Evolutionary conservation across 1,140 invertebrate species (phyloP).

Genomic region (Amphibalanus amphitrite): DNA sequence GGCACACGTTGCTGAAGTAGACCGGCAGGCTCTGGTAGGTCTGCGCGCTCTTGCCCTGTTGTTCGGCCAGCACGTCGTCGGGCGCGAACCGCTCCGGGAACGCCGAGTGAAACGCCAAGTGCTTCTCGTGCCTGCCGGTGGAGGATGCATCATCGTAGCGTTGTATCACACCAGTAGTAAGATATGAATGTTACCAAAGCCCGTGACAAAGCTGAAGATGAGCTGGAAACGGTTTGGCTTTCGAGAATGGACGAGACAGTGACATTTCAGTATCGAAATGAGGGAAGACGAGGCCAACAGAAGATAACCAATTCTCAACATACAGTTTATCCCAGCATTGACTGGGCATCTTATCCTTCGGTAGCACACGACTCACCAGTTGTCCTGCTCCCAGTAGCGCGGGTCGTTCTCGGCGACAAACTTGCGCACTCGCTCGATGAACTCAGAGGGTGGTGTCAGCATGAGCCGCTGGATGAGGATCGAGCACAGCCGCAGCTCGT

Average conservation of each 20-base stretch:
- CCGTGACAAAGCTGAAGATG: no score
- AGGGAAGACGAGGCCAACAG: no score
- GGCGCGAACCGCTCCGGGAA: conserved; percentile 91
- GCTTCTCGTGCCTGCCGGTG: conserved; percentile 67
- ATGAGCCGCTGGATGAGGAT: conserved; percentile 83
- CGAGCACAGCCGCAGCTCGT: conserved; percentile 83
- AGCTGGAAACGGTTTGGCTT: no score
- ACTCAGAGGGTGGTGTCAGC: conserved; percentile 63
- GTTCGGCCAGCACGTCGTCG: conserved; percentile 45
- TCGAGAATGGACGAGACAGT: no score
- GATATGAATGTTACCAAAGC: no score
- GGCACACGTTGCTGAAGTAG: conserved; percentile 91
- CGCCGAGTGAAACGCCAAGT: conserved; percentile 78
- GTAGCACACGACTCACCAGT: conserved; percentile 57
- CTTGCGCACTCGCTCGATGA: conserved; percentile 76
- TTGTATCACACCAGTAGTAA: no score
- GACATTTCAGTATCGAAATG: no score
- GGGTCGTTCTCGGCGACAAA: conserved; percentile 82
- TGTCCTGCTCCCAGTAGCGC: conserved; percentile 82
- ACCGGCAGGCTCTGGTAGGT: conserved; percentile 55
- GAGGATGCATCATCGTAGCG: no score
- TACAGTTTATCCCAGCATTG: no score
- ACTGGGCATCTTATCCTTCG: no score
- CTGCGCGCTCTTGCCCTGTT: conserved; percentile 38
- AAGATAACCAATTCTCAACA: no score